Percentiles rank a stretch among this genome's conserved stretches.
phyloP scores from a whole-genome alignment of 1,140 invertebrate species.

The Zophobas atratus region DNA sequence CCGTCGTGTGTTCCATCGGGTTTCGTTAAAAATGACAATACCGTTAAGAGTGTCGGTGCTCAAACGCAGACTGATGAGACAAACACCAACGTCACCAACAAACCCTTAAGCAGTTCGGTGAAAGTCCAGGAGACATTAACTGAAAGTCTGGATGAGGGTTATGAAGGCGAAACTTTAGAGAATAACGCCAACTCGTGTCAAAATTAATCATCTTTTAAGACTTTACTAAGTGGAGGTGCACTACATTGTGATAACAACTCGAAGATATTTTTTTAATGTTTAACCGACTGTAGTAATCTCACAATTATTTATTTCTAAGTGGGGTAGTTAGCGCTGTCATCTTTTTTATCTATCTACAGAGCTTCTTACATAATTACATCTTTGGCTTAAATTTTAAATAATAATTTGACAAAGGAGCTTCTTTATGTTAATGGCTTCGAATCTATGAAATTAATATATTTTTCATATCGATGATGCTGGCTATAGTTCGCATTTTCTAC shows the following conservation, averaged over 20 bases:
- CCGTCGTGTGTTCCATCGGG: slow-evolving; percentile 70
- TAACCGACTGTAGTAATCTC: background rate
- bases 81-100: slow-evolving; percentile 52
- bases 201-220: slow-evolving; percentile 12
- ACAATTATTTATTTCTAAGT: background rate
- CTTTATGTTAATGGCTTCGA: too few species aligned
- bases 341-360: background rate
- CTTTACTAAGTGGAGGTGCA: slow-evolving; percentile 9
- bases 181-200: slow-evolving; percentile 24
- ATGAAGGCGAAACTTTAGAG: slow-evolving; percentile 78
- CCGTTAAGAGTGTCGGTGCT: slow-evolving; percentile 71
- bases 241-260: slow-evolving; percentile 13
- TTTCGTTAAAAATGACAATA: slow-evolving; percentile 58
- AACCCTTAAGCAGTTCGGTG: slow-evolving; percentile 55
- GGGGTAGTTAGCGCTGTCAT: background rate
- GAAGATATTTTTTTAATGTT: slow-evolving; percentile 15
- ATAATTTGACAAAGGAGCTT: too few species aligned
- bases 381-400: too few species aligned
- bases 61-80: slow-evolving; percentile 72
- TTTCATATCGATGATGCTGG: too few species aligned
- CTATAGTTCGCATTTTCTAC: too few species aligned
- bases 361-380: background rate
- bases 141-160: slow-evolving; percentile 90
- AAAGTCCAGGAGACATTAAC: slow-evolving; percentile 73
- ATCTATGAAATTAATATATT: too few species aligned